These are phyloP conservation scores for Fragum fragum DNA, from an alignment of 2,888 invertebrate species.

Conservation along the genomic window DNA sequence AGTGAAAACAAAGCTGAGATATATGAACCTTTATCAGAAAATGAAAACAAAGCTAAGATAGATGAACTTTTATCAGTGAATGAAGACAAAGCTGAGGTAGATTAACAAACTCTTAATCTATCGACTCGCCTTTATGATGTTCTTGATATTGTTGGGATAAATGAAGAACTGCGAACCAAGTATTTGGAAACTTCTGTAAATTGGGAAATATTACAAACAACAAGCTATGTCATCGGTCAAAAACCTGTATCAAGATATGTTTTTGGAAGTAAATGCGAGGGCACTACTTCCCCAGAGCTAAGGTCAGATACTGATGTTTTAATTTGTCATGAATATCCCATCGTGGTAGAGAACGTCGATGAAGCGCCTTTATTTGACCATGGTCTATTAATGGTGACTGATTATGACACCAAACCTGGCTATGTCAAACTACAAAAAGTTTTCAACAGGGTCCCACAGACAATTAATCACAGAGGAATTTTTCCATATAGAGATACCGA, in stretches of 20 bases:
- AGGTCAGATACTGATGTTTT: background rate
- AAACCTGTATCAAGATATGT: background rate
- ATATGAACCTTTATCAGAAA: no score
- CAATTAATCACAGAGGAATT: background rate
- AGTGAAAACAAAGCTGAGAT: no score
- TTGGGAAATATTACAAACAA: background rate
- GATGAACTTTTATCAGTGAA: no score
- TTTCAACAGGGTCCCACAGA: background rate
- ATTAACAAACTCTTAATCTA: background rate
- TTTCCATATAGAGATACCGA: background rate
- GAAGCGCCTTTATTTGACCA: background rate
- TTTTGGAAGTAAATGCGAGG: slow-evolving; percentile 15
- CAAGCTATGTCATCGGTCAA: no score
- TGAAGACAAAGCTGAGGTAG: no score
- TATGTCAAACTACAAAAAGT: slow-evolving; percentile 21
- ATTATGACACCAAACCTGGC: slow-evolving; percentile 19
- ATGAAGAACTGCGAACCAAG: background rate
- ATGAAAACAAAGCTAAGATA: no score
- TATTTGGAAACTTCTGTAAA: background rate
- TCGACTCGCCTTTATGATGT: slow-evolving; percentile 2
- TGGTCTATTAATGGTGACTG: background rate
- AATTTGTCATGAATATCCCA: background rate
- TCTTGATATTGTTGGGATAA: slow-evolving; percentile 9
- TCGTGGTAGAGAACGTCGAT: background rate
- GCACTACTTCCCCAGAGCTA: slow-evolving; percentile 15